phyloP scores from a whole-genome alignment of 2,797 vertebrate species.

The Carduelis carduelis region DNA sequence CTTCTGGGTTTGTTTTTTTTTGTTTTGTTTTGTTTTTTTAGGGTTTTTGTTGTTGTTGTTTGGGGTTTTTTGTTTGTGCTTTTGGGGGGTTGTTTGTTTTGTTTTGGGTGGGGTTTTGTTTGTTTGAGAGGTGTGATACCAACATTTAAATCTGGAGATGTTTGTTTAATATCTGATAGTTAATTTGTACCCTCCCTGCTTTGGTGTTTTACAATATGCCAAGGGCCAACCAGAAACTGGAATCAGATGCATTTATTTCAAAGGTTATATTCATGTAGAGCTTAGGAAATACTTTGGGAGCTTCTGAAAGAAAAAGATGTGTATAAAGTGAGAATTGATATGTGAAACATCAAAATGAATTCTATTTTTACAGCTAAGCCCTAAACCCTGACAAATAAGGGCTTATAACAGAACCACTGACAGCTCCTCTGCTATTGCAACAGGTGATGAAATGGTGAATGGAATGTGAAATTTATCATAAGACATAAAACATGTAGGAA shows the following conservation, averaged over 20 bases:
- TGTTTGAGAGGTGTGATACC: neutral
- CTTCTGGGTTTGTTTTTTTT: accelerated
- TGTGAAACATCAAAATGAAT: conserved; percentile 36
- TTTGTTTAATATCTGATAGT: neutral
- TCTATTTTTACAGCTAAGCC: conserved; percentile 25
- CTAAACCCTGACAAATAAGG: conserved; percentile 30
- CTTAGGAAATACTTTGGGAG: neutral
- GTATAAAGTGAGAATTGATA: conserved; percentile 1
- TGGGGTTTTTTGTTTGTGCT: neutral
- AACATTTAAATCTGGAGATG: neutral
- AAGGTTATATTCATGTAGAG: neutral
- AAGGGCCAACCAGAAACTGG: neutral
- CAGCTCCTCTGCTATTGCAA: conserved; percentile 3
- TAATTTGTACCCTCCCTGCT: neutral
- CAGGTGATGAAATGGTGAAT: conserved; percentile 19
- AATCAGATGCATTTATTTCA: neutral
- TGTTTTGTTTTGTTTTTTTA: neutral
- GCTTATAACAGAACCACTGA: conserved; percentile 15
- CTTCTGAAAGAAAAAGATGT: neutral
- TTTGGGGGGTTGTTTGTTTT: neutral
- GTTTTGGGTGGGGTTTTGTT: neutral
- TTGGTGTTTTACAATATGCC: neutral
- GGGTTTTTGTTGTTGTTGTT: neutral
- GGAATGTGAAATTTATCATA: conserved; percentile 27
- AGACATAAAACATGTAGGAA: neutral